These are phyloP conservation scores for Parnassius orleans DNA, from an alignment of 2,888 invertebrate species.

Conservation along the genomic window DNA sequence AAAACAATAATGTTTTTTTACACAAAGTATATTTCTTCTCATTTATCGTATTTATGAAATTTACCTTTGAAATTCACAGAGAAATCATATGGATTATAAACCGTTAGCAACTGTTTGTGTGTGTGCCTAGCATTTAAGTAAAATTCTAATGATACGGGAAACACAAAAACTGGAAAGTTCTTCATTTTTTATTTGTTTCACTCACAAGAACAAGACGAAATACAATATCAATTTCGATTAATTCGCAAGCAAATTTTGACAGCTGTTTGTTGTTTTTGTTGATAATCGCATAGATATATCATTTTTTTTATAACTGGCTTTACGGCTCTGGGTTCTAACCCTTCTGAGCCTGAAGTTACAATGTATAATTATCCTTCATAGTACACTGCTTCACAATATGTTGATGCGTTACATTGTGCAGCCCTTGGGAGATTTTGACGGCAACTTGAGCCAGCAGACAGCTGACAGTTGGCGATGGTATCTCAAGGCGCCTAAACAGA, in stretches of 20 bases:
- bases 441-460: no score
- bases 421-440: no score
- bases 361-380: no score
- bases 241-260: conserved; percentile 33
- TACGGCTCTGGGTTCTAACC: no score
- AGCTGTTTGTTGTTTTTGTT: conserved; percentile 12
- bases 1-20: conserved; percentile 42
- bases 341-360: no score
- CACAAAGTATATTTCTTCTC: conserved; percentile 28
- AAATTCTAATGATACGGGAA: conserved; percentile 88
- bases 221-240: conserved; percentile 38
- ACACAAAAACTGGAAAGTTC: conserved; percentile 91
- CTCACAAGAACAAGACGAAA: conserved; percentile 52
- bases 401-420: no score
- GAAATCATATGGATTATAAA: conserved; percentile 93
- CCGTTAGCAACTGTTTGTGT: conserved; percentile 89
- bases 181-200: conserved; percentile 51
- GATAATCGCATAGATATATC: no score
- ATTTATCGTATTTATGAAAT: conserved; percentile 7
- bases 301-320: no score
- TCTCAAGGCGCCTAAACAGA: no score
- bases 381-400: no score
- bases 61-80: conserved; percentile 88
- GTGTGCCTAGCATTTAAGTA: conserved; percentile 87
- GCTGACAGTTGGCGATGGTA: no score